Conservation (phyloP, 1,140 invertebrate species). For the Trachymyrmex cornetzi region DNA sequence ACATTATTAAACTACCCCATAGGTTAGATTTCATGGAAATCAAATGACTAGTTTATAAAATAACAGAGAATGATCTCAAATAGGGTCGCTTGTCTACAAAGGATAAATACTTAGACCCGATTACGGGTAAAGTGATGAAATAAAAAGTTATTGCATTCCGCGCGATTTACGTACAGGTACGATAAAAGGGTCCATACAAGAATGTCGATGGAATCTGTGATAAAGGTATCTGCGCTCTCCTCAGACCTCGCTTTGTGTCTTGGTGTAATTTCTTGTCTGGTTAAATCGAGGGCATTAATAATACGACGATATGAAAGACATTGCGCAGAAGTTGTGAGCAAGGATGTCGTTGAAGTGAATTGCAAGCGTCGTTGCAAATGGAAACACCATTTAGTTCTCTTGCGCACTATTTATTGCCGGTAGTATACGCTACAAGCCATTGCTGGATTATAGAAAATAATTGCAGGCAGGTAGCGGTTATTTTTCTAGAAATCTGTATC, state of each 20-base stretch:
- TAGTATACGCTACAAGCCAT: not conserved
- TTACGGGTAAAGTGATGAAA: constrained; percentile 21
- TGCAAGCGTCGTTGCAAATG: constrained; percentile 3
- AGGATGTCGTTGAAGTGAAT: constrained; percentile 26
- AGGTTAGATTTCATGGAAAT: too few species aligned
- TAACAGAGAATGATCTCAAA: too few species aligned
- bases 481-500: not conserved
- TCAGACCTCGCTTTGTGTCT: not conserved
- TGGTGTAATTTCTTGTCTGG: constrained; percentile 42
- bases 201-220: constrained; percentile 44
- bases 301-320: constrained; percentile 36
- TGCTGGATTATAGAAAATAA: constrained; percentile 56
- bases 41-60: too few species aligned
- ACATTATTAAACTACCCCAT: too few species aligned
- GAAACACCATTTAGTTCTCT: constrained; percentile 42
- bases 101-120: not conserved
- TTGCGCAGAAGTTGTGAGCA: too few species aligned
- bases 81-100: too few species aligned
- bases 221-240: not conserved
- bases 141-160: constrained; percentile 37
- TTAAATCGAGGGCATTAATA: constrained; percentile 46
- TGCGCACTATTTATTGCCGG: constrained; percentile 25
- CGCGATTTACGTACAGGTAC: constrained; percentile 12
- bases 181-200: not conserved
- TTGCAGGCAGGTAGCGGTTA: not conserved